Evolutionary conservation across 2,113 vertebrate species (phyloP), one percentile per base, ranked within the genome.

Genomic region (Amazona vittata): DNA sequence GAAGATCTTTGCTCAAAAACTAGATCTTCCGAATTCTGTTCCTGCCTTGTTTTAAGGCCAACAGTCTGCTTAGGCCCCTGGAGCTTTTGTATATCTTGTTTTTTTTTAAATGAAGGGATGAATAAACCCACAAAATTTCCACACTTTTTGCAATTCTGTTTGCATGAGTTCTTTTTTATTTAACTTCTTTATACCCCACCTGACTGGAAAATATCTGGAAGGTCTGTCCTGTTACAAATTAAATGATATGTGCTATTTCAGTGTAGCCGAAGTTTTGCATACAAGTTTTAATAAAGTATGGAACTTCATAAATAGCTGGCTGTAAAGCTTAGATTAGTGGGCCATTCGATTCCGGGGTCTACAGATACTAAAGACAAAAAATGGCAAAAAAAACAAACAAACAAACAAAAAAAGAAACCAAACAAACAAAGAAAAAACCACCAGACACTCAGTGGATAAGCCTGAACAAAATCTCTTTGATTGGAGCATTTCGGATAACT

Each of bases 391-490:
- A 91, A 79, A 88, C 84, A 96, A 87, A 90, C 21, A 49, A 93
- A 85, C 5, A 93, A 83, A 5, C 29, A 47, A 47, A 43, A 43
- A 43, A 43, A 43, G 13, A 33, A 46, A 7, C 8, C 10, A 83
- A 33, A 83, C 15, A 79, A 93, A 95, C 95, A 95, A 88, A 96
- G 75, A 93, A 95, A 96, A 95, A 88, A 97, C 97, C 97, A 95
- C 55, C 75, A 68, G 83, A 92, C 68, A 91, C 74, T 29, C 28
- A 97, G 97, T 97, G 95, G 92, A 94, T 96, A 73, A 94, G 96
- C 79, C 81, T 95, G 93, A 97, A 97, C 95, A 97, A 97, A 95
- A 97, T 96, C 18, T 78, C 97, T 98, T 97, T 98, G 94, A 96
- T 89, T 97, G 57, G 88, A 97, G 68, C 74, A 44, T 70, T 94